phyloP scores from a whole-genome alignment of 2,113 vertebrate genomes.

The Psittacula cyanocephala region DNA sequence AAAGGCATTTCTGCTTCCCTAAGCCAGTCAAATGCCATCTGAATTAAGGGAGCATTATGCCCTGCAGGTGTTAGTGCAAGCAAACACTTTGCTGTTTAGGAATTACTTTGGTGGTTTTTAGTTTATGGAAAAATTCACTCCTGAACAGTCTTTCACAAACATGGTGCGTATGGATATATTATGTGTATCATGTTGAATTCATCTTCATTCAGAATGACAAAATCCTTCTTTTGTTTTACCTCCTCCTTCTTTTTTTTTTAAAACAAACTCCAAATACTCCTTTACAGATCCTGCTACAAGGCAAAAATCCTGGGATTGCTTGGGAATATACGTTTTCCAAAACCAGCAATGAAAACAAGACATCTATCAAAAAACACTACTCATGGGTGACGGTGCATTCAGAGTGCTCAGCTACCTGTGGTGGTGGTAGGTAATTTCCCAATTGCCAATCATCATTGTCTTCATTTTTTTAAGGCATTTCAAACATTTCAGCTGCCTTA shows the following conservation, averaged over 20 bases:
- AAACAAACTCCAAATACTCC: neutral
- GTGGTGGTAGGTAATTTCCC: slow-evolving; percentile 80
- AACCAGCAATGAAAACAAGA: slow-evolving; percentile 60
- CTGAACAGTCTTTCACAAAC: neutral
- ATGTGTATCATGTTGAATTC: neutral
- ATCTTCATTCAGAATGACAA: neutral
- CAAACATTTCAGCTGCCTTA: neutral
- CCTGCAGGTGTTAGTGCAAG: neutral
- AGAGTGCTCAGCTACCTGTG: slow-evolving; percentile 89
- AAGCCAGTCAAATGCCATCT: neutral
- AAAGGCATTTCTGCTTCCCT: neutral
- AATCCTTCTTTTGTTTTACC: neutral
- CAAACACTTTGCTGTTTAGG: neutral
- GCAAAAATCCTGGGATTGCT: slow-evolving; percentile 90
- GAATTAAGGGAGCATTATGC: neutral
- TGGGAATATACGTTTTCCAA: slow-evolving; percentile 93
- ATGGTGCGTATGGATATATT: neutral
- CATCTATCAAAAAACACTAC: slow-evolving; percentile 75
- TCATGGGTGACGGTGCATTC: slow-evolving; percentile 88
- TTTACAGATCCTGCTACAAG: slow-evolving; percentile 90
- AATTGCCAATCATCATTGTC: neutral
- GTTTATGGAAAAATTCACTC: neutral
- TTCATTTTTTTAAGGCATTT: neutral
- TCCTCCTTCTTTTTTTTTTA: neutral
- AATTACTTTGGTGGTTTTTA: neutral